Percentiles rank a stretch among this genome's conserved stretches.
These are phyloP conservation scores for Amblyornis subalaris DNA, from an alignment of 2,113 vertebrate genomes.

Conservation along the genomic window DNA sequence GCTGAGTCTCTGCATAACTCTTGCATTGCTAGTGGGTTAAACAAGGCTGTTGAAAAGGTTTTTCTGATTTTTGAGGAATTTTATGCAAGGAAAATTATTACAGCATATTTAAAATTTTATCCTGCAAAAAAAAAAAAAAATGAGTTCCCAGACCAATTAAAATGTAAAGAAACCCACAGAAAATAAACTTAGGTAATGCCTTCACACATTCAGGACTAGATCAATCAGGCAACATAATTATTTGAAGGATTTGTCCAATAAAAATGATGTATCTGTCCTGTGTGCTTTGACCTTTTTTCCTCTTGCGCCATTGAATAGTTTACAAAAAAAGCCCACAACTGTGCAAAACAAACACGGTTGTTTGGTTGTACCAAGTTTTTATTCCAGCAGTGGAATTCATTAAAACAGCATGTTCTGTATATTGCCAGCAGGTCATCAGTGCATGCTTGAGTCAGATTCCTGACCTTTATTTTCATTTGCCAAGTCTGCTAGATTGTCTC, in stretches of 20 bases:
- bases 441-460: neutral
- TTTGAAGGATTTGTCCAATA: neutral
- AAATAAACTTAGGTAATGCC: neutral
- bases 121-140: neutral
- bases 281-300: neutral
- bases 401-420: neutral
- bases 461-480: constrained; percentile 6
- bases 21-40: neutral
- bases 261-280: neutral
- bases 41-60: neutral
- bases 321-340: neutral
- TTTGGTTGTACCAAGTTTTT: neutral
- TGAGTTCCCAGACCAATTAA: neutral
- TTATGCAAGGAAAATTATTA: neutral
- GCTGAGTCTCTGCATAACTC: neutral
- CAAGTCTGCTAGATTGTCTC: neutral
- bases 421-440: constrained; percentile 2
- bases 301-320: neutral
- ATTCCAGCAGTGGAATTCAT: constrained; percentile 9
- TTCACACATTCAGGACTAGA: neutral
- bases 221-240: neutral
- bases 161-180: neutral
- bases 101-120: neutral
- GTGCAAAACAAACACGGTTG: neutral
- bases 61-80: neutral